phyloP scores from a whole-genome alignment of 2,113 vertebrate species.

The Prunella himalayana region DNA sequence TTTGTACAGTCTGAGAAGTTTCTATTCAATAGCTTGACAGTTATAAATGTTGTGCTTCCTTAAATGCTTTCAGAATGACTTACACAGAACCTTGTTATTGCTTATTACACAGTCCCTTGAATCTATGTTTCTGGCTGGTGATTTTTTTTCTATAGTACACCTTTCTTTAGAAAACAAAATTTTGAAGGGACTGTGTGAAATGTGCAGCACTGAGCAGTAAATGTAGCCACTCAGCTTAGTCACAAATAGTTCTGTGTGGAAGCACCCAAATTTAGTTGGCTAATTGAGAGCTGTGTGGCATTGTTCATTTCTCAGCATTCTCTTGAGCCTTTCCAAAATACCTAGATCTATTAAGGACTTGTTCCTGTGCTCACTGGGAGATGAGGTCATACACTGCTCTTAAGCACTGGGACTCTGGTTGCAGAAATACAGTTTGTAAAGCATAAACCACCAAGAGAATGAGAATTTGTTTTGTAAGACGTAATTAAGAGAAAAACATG shows the following conservation, averaged over 20 bases:
- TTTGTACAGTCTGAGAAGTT: background rate
- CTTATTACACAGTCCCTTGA: background rate
- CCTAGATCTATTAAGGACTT: background rate
- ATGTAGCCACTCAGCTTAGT: background rate
- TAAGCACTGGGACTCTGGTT: background rate
- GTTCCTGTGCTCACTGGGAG: background rate
- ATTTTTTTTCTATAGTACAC: background rate
- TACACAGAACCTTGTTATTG: background rate
- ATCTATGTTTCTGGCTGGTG: background rate
- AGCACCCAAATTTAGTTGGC: background rate
- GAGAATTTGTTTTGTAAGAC: background rate
- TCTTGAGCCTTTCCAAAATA: background rate
- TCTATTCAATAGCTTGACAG: background rate
- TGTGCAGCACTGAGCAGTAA: background rate
- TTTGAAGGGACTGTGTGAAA: background rate
- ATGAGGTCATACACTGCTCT: background rate
- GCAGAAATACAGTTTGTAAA: background rate
- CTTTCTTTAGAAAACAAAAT: background rate
- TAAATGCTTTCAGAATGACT: background rate
- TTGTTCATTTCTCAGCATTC: accelerated
- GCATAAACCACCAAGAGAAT: background rate
- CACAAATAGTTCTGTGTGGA: background rate
- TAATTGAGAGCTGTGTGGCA: background rate
- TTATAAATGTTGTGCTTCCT: background rate
- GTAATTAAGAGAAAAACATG: background rate